A percentile compares a stretch with the other conserved stretches of the same genome.
Conservation (phyloP, 2,797 vertebrate genomes). For the Myotis pilosus region DNA sequence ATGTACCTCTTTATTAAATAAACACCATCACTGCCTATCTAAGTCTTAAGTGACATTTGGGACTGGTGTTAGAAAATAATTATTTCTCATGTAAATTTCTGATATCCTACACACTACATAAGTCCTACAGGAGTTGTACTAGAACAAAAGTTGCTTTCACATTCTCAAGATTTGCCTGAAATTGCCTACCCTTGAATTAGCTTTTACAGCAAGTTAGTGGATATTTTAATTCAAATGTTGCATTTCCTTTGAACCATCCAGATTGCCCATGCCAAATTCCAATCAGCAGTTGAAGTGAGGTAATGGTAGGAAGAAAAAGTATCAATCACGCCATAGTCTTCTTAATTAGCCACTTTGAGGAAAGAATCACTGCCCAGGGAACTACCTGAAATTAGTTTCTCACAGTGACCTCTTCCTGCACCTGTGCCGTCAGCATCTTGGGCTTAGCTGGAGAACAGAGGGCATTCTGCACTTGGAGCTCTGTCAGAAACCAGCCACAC, state of each 20-base stretch:
- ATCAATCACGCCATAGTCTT: background rate
- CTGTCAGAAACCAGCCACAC: constrained; percentile 49
- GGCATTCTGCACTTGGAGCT: background rate
- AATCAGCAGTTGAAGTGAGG: background rate
- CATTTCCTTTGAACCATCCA: background rate
- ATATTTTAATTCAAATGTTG: constrained; percentile 34
- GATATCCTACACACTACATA: background rate
- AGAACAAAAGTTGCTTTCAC: background rate
- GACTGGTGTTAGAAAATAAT: background rate
- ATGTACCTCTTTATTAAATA: background rate
- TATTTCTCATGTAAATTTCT: background rate
- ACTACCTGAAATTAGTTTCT: background rate
- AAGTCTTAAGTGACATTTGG: background rate
- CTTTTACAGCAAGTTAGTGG: constrained; percentile 13
- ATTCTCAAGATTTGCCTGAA: constrained; percentile 9
- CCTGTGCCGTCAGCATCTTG: constrained; percentile 19
- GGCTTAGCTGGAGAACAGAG: constrained; percentile 38
- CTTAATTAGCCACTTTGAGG: constrained; percentile 43
- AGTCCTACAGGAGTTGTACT: background rate
- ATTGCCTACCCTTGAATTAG: background rate
- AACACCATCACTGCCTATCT: background rate
- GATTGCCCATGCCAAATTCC: background rate
- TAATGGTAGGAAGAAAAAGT: background rate
- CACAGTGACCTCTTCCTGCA: constrained; percentile 11
- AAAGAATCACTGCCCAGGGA: background rate